A percentile compares a stretch with the other conserved stretches of the same genome.
Conservation (phyloP, 2,797 vertebrate species). For the Neoniphon sammara region DNA sequence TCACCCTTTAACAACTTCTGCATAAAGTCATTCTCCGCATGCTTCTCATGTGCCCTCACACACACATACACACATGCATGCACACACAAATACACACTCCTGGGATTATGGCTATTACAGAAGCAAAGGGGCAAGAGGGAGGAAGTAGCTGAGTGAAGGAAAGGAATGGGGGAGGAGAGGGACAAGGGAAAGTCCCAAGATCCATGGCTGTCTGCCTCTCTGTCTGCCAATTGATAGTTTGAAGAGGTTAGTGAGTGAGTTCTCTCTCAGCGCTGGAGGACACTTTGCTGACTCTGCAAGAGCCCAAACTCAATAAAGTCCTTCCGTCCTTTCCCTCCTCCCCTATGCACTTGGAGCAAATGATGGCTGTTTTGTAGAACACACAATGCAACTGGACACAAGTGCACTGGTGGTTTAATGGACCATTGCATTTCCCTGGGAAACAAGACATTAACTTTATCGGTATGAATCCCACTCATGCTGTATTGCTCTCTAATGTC, state of each 20-base stretch:
- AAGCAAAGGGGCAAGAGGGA: not conserved
- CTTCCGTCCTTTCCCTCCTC: not conserved
- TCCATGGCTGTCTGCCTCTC: slow-evolving; percentile 9
- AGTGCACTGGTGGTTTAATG: not conserved
- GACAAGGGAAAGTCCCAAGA: slow-evolving; percentile 34
- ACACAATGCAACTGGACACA: not conserved
- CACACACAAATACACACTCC: no score
- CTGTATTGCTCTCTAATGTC: not conserved
- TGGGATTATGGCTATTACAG: slow-evolving; percentile 27
- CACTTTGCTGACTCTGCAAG: slow-evolving; percentile 35
- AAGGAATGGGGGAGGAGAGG: slow-evolving; percentile 16
- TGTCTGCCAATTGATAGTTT: slow-evolving; percentile 13
- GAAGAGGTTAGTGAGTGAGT: slow-evolving; percentile 60
- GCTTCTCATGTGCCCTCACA: slow-evolving; percentile 20
- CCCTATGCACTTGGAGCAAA: slow-evolving; percentile 19
- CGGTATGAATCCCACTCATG: slow-evolving; percentile 1
- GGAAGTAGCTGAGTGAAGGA: no score
- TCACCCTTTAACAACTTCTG: slow-evolving; percentile 37
- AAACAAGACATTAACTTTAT: not conserved
- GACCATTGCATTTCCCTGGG: not conserved
- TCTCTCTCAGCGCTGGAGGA: slow-evolving; percentile 40
- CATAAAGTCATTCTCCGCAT: slow-evolving; percentile 33
- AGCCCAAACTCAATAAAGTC: slow-evolving; percentile 47
- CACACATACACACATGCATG: not conserved
- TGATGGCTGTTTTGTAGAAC: slow-evolving; percentile 27